Evolutionary conservation across 2,113 vertebrate genomes (phyloP).

Genomic region (Oenanthe oenanthe): DNA sequence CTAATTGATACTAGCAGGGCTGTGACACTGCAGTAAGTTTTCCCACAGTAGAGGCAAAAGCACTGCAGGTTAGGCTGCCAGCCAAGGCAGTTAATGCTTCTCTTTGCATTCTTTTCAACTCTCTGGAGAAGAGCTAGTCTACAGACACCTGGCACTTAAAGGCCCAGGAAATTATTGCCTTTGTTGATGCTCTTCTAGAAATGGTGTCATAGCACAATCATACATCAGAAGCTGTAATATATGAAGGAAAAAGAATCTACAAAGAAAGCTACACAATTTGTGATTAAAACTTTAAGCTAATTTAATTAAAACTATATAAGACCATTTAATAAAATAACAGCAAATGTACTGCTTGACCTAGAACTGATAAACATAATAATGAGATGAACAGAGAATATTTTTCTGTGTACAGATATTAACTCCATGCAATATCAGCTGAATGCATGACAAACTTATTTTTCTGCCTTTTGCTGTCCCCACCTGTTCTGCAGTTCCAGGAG

Average conservation of each 20-base stretch:
- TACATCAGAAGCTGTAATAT: background rate
- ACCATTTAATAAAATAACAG: background rate
- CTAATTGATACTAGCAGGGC: slow-evolving; percentile 65
- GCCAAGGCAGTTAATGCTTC: slow-evolving; percentile 57
- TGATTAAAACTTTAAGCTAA: slow-evolving; percentile 9
- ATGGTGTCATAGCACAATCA: background rate
- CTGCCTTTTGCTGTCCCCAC: background rate
- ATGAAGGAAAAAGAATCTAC: background rate
- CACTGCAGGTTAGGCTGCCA: slow-evolving; percentile 62
- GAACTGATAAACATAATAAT: background rate
- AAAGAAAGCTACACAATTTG: background rate
- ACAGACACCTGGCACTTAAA: slow-evolving; percentile 45
- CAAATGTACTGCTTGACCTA: background rate
- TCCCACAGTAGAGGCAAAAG: slow-evolving; percentile 53
- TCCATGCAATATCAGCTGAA: background rate
- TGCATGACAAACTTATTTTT: background rate
- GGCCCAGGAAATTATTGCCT: background rate
- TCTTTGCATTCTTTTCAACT: slow-evolving; percentile 57
- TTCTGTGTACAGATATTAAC: background rate
- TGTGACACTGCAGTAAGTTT: slow-evolving; percentile 66
- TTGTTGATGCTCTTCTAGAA: background rate
- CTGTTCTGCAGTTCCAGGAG: background rate
- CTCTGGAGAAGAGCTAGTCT: slow-evolving; percentile 48
- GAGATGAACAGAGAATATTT: background rate
- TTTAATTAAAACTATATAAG: slow-evolving; percentile 23